Conservation (phyloP, 2,888 invertebrate genomes). For the Xestia sexstrigata region DNA sequence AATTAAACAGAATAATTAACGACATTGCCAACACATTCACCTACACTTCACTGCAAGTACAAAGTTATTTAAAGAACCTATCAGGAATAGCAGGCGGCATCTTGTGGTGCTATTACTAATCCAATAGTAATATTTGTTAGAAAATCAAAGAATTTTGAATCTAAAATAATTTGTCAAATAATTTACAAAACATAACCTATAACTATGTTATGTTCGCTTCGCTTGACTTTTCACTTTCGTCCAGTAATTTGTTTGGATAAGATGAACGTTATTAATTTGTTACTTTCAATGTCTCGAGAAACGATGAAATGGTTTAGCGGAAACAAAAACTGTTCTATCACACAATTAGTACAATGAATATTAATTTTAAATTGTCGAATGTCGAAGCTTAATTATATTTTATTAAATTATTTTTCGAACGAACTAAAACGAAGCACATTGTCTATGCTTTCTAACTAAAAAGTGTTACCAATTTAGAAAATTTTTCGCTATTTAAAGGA, state of each 20-base stretch:
- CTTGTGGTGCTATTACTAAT: not conserved
- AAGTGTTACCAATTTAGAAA: not conserved
- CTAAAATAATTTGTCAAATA: not conserved
- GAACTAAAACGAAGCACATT: not conserved
- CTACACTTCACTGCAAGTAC: not conserved
- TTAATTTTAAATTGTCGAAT: not conserved
- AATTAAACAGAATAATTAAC: conserved; percentile 6
- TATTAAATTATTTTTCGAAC: not conserved
- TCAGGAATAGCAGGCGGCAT: conserved; percentile 79
- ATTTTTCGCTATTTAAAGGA: not conserved
- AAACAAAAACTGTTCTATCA: not conserved
- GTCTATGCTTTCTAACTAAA: too few relatives aligned
- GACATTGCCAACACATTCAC: conserved; percentile 11
- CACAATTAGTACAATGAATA: not conserved
- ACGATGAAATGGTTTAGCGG: not conserved
- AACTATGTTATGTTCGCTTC: not conserved
- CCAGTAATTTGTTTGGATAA: not conserved
- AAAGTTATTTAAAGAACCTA: conserved; percentile 72
- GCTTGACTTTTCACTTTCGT: conserved; percentile 1
- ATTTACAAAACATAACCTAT: conserved; percentile 42
- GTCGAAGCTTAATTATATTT: not conserved
- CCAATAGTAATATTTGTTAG: not conserved
- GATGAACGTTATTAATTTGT: not conserved
- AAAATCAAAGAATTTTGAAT: not conserved
- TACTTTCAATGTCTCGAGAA: not conserved